phyloP scores from a whole-genome alignment of 2,113 vertebrate species.

The Helogale parvula region DNA sequence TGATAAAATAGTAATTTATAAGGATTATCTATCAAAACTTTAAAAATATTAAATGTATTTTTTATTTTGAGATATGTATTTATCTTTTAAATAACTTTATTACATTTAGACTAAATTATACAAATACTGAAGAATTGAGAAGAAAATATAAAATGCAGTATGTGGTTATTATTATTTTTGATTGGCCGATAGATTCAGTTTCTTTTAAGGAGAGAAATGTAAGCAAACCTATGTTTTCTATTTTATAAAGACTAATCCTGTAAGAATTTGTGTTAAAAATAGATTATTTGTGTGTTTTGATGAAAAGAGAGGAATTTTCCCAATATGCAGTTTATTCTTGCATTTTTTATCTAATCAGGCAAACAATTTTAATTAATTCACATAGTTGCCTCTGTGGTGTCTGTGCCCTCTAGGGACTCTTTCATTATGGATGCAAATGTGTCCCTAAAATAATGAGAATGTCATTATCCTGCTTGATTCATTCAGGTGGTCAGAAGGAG shows the following conservation, averaged over 20 bases:
- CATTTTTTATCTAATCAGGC: slow-evolving; percentile 76
- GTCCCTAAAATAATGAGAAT: slow-evolving; percentile 77
- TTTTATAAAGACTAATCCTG: neutral
- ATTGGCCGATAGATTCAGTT: neutral
- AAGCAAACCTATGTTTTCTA: neutral
- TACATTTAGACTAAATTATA: neutral
- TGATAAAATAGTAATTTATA: neutral
- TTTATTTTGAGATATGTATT: neutral
- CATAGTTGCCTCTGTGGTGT: slow-evolving; percentile 29
- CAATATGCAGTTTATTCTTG: slow-evolving; percentile 60
- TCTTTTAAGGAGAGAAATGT: neutral
- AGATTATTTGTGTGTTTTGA: slow-evolving; percentile 49
- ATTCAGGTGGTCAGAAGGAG: slow-evolving; percentile 71
- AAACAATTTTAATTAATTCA: slow-evolving; percentile 82
- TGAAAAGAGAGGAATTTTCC: slow-evolving; percentile 46
- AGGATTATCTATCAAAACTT: neutral
- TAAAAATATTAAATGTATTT: neutral
- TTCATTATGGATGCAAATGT: slow-evolving; percentile 79
- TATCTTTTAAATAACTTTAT: neutral
- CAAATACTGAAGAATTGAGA: neutral
- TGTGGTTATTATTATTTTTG: neutral
- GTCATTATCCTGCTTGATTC: slow-evolving; percentile 74
- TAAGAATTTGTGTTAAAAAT: slow-evolving; percentile 45
- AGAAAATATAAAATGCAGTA: neutral
- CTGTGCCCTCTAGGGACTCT: slow-evolving; percentile 74